phyloP scores from a whole-genome alignment of 1,140 invertebrate genomes.

The Euschistus heros region DNA sequence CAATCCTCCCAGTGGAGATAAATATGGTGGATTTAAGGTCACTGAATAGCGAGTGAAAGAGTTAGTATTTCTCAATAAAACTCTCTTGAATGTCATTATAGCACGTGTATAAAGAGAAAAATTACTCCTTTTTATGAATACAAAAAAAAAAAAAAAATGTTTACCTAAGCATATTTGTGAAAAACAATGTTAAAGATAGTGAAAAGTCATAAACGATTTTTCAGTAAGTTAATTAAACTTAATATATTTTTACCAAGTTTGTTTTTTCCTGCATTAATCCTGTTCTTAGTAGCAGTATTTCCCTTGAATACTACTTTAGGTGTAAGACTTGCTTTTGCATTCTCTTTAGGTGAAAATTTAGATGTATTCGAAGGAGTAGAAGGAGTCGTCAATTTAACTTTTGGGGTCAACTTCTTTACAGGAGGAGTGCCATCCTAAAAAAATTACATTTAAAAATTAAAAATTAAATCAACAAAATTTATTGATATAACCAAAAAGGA shows the following conservation, averaged over 20 bases:
- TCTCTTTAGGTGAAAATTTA: slow-evolving; percentile 16
- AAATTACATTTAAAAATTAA: background rate
- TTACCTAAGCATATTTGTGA: too few species aligned
- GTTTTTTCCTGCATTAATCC: background rate
- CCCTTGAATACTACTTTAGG: slow-evolving; percentile 25
- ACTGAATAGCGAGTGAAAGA: too few species aligned
- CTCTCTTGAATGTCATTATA: too few species aligned
- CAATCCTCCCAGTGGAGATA: too few species aligned
- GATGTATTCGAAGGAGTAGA: slow-evolving; percentile 23
- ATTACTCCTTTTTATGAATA: too few species aligned
- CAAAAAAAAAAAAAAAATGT: too few species aligned
- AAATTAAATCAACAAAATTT: background rate
- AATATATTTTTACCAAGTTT: background rate
- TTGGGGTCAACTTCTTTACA: slow-evolving; percentile 24
- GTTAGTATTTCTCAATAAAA: too few species aligned
- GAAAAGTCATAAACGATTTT: too few species aligned
- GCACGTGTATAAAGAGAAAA: too few species aligned
- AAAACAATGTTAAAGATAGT: too few species aligned
- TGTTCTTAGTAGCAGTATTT: slow-evolving; percentile 11
- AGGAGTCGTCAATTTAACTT: slow-evolving; percentile 18
- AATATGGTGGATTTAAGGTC: too few species aligned
- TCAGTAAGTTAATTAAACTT: too few species aligned
- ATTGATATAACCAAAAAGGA: background rate
- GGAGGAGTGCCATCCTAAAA: slow-evolving; percentile 18
- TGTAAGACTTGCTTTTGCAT: slow-evolving; percentile 27